Evolutionary conservation across 2,797 vertebrate genomes (phyloP), one percentile per base, ranked within the genome.

Genomic region (Muraenolepis orangiensis): DNA sequence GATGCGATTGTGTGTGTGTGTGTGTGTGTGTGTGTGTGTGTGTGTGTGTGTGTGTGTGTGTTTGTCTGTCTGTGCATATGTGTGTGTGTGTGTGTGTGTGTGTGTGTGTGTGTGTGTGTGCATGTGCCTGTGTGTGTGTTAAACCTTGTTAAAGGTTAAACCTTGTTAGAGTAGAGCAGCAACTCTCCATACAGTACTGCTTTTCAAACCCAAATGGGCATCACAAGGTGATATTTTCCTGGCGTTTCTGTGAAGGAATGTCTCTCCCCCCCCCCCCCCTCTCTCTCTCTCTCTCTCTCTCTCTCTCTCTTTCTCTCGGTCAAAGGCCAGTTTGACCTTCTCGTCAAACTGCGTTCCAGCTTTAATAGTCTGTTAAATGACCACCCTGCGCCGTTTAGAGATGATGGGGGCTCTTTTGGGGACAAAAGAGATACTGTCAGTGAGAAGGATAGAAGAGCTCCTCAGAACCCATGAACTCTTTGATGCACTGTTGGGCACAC

Each of bases 381-480:
- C 66, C 76, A 79, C 70, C 42, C 70, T 32, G 69, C 78, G 76
- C 70, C 74, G 78, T 83, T 89, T 85, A 80, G 85, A 80, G 73
- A 83, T 67, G 66, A 80, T 70, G 79, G 78, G 40, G 71, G 78
- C 79, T 73, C 42, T 71, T 81, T n/a, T 32, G 34, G 34, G 73
- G 83, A 91, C 90, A 92, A 88, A 78, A 76, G 66, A 42, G 20
- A 68, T 73, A 72, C 84, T 91, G 87, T 91, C 80, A 78, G 32
- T 72, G 74, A 30, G 23, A 66, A 87, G 23, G 68, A 87, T 14
- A 66, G 51, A 57, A 66, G 26, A 73, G 66, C 26, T 66, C 70
- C 79, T 86, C 66, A 6, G 71, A 72, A 74, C 76, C 42, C 64
- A 68, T 7, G 0, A 38, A 46, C 46, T 8, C 29, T 46, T 75